Evolutionary conservation across 2,888 invertebrate genomes (phyloP).

Genomic region (Anarsia innoxiella): DNA sequence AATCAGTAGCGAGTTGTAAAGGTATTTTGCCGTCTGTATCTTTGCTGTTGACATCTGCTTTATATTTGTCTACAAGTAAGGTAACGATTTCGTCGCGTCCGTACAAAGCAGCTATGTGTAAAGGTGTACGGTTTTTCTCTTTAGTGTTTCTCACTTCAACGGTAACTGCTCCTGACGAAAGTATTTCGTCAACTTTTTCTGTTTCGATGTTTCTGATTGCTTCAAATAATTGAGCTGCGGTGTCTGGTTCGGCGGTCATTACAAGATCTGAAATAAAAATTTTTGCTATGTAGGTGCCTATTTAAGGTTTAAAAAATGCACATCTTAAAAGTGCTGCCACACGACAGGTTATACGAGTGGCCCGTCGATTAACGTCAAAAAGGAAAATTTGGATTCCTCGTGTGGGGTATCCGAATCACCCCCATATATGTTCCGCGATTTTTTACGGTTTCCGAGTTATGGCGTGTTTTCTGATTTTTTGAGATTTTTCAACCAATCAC

Average conservation of each 20-base stretch:
- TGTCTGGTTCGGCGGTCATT: background rate
- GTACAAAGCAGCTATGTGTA: background rate
- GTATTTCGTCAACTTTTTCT: background rate
- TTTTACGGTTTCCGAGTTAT: too few relatives aligned
- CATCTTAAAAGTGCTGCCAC: too few relatives aligned
- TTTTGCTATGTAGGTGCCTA: too few relatives aligned
- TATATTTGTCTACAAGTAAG: background rate
- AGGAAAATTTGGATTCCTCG: too few relatives aligned
- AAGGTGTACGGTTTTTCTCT: background rate
- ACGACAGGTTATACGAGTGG: too few relatives aligned
- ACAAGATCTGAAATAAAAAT: background rate
- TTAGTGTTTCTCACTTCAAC: background rate
- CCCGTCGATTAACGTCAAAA: too few relatives aligned
- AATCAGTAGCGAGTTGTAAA: conserved; percentile 11
- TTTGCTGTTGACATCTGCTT: background rate
- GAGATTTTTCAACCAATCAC: too few relatives aligned
- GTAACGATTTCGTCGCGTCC: background rate
- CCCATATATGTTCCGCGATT: too few relatives aligned
- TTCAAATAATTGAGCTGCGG: background rate
- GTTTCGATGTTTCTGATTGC: background rate
- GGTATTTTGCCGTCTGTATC: conserved; percentile 10
- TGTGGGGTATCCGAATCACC: too few relatives aligned
- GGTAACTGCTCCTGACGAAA: background rate
- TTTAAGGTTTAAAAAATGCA: too few relatives aligned
- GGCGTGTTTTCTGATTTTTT: too few relatives aligned